These are phyloP conservation scores for Yasuhikotakia modesta DNA, from an alignment of 2,797 vertebrate species.

Conservation along the genomic window DNA sequence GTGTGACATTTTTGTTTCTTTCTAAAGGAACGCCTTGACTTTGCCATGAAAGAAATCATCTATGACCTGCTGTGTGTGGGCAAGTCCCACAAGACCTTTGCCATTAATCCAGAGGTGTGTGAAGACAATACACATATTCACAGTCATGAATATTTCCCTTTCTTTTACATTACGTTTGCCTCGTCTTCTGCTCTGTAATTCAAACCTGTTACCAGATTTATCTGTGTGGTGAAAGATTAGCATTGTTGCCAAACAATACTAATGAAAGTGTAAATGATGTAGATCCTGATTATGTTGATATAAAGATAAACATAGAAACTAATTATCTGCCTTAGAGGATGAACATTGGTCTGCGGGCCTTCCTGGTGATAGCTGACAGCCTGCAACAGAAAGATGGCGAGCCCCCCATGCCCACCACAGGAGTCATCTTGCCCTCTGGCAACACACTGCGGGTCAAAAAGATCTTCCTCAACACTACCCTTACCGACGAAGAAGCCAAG, in stretches of 20 bases:
- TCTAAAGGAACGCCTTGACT: slow-evolving; percentile 95
- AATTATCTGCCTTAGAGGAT: slow-evolving; percentile 81
- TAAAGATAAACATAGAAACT: not conserved
- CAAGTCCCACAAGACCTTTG: slow-evolving; percentile 97
- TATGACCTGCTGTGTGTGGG: slow-evolving; percentile 99
- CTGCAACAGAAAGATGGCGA: slow-evolving; percentile 98
- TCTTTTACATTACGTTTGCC: not conserved
- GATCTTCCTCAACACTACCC: slow-evolving; percentile 97
- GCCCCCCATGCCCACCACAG: slow-evolving; percentile 97
- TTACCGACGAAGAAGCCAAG: slow-evolving; percentile 98
- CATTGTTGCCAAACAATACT: not conserved
- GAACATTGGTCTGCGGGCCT: slow-evolving; percentile 97
- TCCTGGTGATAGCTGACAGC: slow-evolving; percentile 97
- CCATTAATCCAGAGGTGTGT: slow-evolving; percentile 97
- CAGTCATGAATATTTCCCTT: slow-evolving; percentile 9
- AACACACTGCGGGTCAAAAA: slow-evolving; percentile 99
- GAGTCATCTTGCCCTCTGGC: slow-evolving; percentile 95
- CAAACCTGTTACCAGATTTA: not conserved
- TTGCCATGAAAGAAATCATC: slow-evolving; percentile 99
- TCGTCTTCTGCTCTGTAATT: not conserved
- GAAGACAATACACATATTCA: slow-evolving; percentile 7
- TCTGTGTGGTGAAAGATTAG: not conserved
- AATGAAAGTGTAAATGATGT: not conserved
- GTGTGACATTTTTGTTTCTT: slow-evolving; percentile 4
- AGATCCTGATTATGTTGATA: not conserved